A percentile compares a stretch with the other conserved stretches of the same genome.
Evolutionary conservation across 1,140 invertebrate species (phyloP).

Genomic region (Brachystomella parvula): DNA sequence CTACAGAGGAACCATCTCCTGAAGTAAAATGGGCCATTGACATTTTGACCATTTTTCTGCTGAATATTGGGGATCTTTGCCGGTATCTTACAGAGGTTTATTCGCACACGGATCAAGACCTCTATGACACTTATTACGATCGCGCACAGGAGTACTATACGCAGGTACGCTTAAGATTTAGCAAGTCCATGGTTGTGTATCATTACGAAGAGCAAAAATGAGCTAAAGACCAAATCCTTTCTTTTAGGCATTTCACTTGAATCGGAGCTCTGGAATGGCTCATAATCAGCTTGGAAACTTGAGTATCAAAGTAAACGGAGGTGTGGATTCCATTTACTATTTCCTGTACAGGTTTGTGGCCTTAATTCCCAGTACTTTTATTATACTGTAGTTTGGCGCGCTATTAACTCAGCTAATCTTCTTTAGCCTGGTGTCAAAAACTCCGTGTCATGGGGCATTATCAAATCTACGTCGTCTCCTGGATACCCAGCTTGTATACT

Average conservation of each 20-base stretch:
- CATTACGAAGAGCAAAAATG: no score
- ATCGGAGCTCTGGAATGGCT: conserved; percentile 28
- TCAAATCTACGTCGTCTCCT: conserved; percentile 26
- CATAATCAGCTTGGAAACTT: conserved; percentile 36
- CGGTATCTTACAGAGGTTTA: conserved; percentile 28
- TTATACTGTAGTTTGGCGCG: conserved; percentile 4
- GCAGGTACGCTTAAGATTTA: conserved; percentile 19
- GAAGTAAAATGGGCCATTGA: conserved; percentile 21
- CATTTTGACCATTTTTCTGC: conserved; percentile 19
- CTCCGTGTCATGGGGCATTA: conserved; percentile 28
- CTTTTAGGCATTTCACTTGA: conserved; percentile 29
- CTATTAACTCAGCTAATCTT: conserved; percentile 6
- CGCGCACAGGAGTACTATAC: conserved; percentile 28
- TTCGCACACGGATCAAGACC: not conserved
- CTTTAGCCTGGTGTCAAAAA: conserved; percentile 22
- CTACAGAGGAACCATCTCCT: not conserved
- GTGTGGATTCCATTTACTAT: conserved; percentile 33
- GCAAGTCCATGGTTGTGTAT: no score
- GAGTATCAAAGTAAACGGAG: conserved; percentile 14
- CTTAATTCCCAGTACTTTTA: not conserved
- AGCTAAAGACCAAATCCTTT: no score
- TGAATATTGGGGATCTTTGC: conserved; percentile 35
- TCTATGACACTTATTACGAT: conserved; percentile 17
- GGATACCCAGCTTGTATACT: conserved; percentile 23
- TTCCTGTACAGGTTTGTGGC: conserved; percentile 33